Base-by-base conservation (phyloP, 2,113 vertebrate species). In the Typhlomys cinereus region DNA sequence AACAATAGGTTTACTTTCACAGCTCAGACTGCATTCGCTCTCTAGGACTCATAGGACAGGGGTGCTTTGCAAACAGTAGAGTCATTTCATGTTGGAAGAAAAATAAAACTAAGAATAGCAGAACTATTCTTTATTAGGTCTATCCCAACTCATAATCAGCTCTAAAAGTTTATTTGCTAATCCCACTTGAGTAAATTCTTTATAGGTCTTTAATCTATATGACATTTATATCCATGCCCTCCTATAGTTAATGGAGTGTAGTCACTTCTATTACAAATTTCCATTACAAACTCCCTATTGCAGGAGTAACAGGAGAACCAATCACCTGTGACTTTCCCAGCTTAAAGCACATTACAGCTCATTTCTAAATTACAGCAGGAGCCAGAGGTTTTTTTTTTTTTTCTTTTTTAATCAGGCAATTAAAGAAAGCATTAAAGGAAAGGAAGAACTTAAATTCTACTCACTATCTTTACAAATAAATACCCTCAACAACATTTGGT, bases 231-330 rank as follows among this genome's bases (percentile, higher is more conserved):
- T 94, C 91, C 79, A 69, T 96, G 91, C 89, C 95, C 0, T 96
- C 78, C 92, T 94, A 79, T 93, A 92, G 95, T 94, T 96, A 97
- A 97, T 96, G 96, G 74, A 90, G 89, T 96, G 92, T 94, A 96
- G 92, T 97, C 95, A 96, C 96, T 96, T 93, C 89, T 92, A 97
- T 96, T 96, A 96, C 86, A 94, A 96, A 95, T 96, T 96, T 93
- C 89, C 94, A 97, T 96, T 96, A 96, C 86, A 94, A 96, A 95
- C 91, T 96, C 95, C 78, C 81, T 79, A 85, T 94, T 94, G 87
- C 85, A 81, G 0, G 1, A 94, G 94, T 94, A 96, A 86, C 86
- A 88, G 41, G 81, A 96, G 89, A 97, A 92, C 91, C 88, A 96
- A 96, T 93, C 95, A 97, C 95, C 95, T 97, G 95, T 96, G 94